Evolutionary conservation across 35 echinoderm and acorn worm species (phyloP).

Genomic region (Chiridota heheva): DNA sequence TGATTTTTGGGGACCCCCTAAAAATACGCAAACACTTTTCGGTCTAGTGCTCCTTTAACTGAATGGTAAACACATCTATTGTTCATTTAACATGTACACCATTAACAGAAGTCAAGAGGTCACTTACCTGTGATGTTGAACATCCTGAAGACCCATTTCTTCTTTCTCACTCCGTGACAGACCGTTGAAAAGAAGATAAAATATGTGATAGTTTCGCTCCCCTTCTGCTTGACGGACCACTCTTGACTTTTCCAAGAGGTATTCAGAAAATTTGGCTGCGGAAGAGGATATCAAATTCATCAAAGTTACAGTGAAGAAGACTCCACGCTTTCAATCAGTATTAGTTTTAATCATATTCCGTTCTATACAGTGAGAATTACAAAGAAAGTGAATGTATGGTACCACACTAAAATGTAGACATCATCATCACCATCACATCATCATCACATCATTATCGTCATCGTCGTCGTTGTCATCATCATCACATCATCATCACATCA

Average conservation of each 20-base stretch:
- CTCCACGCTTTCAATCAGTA: too few species aligned
- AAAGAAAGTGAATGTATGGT: too few species aligned
- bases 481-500: too few species aligned
- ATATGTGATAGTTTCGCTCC: slow-evolving; percentile 89
- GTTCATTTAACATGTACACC: not conserved
- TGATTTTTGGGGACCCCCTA: too few species aligned
- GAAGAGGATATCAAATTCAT: not conserved
- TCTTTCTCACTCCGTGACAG: slow-evolving; percentile 61
- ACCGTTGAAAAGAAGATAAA: slow-evolving; percentile 88
- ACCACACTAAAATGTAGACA: too few species aligned
- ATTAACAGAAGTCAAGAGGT: not conserved
- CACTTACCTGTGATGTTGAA: slow-evolving; percentile 67
- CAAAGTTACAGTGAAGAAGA: not conserved
- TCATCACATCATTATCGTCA: too few species aligned
- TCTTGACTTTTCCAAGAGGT: slow-evolving; percentile 90
- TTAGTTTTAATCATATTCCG: not conserved
- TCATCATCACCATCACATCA: too few species aligned
- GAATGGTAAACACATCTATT: not conserved
- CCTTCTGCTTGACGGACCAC: slow-evolving; percentile 63
- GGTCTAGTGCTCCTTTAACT: too few species aligned
- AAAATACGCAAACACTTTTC: not conserved
- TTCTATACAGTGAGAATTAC: not conserved
- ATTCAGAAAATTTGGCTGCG: slow-evolving; percentile 72
- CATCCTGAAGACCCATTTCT: slow-evolving; percentile 36
- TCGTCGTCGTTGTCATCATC: too few species aligned